Evolutionary conservation across 23 tunicate species (phyloP).

Genomic region (Halocynthia roretzi): DNA sequence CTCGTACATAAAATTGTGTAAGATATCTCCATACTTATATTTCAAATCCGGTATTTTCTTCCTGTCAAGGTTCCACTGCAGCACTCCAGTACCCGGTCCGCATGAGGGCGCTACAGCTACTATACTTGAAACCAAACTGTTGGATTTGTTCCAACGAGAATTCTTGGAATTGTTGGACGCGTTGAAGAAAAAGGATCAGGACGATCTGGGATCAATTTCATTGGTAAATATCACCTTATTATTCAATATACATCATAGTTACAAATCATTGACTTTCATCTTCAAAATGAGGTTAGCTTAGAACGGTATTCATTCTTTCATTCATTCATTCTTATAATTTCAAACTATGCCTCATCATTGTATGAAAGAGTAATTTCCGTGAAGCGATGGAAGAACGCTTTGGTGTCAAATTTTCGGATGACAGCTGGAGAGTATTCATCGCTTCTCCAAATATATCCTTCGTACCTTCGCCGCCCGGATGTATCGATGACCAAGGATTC

Average conservation of each 20-base stretch:
- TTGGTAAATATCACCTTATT: slow-evolving; percentile 11
- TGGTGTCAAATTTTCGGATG: slow-evolving; percentile 35
- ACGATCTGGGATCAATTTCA: slow-evolving; percentile 60
- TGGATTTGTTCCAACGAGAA: slow-evolving; percentile 71
- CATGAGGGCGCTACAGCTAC: slow-evolving; percentile 59
- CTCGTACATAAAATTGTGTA: not conserved
- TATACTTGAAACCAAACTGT: slow-evolving; percentile 49
- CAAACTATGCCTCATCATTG: not conserved
- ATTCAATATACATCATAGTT: too few species aligned
- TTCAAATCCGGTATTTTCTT: not conserved
- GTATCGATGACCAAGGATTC: slow-evolving; percentile 38
- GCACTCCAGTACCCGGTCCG: slow-evolving; percentile 22
- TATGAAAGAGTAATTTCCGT: slow-evolving; percentile 48
- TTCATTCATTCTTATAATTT: not conserved
- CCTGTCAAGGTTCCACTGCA: slow-evolving; percentile 49
- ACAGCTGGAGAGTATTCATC: slow-evolving; percentile 48
- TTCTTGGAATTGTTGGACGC: slow-evolving; percentile 45
- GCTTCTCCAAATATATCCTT: slow-evolving; percentile 32
- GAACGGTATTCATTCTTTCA: too few species aligned
- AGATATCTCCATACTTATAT: not conserved
- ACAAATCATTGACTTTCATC: too few species aligned
- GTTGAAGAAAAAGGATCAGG: slow-evolving; percentile 51
- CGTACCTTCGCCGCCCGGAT: slow-evolving; percentile 44
- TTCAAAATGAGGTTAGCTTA: too few species aligned
- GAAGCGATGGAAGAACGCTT: slow-evolving; percentile 52